Conservation (phyloP, 2,888 invertebrate genomes). For the Elysia crispata region DNA sequence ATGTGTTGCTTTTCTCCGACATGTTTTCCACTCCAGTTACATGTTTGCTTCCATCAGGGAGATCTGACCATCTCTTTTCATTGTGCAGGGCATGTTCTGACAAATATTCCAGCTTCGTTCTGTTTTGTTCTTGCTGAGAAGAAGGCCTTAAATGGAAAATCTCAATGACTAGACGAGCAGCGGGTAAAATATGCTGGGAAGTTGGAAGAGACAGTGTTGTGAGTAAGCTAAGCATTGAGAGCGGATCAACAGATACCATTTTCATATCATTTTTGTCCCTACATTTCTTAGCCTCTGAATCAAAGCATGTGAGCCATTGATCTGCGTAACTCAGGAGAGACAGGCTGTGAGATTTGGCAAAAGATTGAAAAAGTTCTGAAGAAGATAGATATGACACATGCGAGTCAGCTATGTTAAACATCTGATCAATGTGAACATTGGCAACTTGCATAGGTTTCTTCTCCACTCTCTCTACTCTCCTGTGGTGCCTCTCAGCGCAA, state of each 20-base stretch:
- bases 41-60: no score
- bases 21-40: no score
- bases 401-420: constrained; percentile 42
- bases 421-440: constrained; percentile 12
- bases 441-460: constrained; percentile 10
- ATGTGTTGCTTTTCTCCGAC: no score
- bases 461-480: background rate
- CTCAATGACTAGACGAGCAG: constrained; percentile 42
- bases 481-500: constrained; percentile 9
- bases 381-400: constrained; percentile 31
- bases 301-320: constrained; percentile 10
- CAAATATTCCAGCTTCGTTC: no score
- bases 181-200: background rate
- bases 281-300: background rate
- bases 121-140: no score
- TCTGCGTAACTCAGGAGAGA: constrained; percentile 14
- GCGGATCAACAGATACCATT: constrained; percentile 39
- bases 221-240: constrained; percentile 47
- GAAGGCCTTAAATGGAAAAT: background rate
- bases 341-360: constrained; percentile 31
- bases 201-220: constrained; percentile 24
- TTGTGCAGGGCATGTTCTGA: no score
- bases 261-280: constrained; percentile 19
- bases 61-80: no score
- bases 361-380: constrained; percentile 26